Conservation (phyloP, 2,888 invertebrate genomes). For the Congeria kusceri region DNA sequence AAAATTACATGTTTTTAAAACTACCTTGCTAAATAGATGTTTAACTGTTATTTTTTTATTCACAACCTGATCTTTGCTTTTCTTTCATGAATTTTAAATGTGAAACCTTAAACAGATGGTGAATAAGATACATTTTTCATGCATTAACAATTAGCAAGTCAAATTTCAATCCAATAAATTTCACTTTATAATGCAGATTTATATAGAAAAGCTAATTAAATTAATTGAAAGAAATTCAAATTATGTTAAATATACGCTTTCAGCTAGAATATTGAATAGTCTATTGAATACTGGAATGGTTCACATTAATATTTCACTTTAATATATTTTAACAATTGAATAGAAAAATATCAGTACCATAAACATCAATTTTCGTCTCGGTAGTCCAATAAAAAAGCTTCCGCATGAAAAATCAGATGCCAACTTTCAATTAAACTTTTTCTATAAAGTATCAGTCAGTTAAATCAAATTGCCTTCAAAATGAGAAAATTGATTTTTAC, state of each 20-base stretch:
- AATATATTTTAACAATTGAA: constrained; percentile 8
- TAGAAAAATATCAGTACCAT: not conserved
- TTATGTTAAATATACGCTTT: constrained; percentile 8
- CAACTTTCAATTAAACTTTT: constrained; percentile 53
- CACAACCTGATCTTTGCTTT: not conserved
- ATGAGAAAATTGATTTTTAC: constrained; percentile 48
- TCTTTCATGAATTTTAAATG: not conserved
- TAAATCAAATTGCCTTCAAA: constrained; percentile 47
- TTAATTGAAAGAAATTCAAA: constrained; percentile 32
- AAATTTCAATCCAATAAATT: constrained; percentile 34
- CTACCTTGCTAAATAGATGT: too few species aligned
- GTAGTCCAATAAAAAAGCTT: too few species aligned
- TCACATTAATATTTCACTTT: constrained; percentile 11
- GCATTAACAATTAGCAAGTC: constrained; percentile 28
- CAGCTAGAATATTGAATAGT: not conserved
- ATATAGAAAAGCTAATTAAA: constrained; percentile 27
- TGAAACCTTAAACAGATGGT: not conserved
- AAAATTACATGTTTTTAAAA: too few species aligned
- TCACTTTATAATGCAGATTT: constrained; percentile 13
- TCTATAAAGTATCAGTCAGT: constrained; percentile 44
- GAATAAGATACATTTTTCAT: constrained; percentile 5
- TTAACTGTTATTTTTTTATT: not conserved
- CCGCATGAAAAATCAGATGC: constrained; percentile 29
- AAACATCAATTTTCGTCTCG: not conserved
- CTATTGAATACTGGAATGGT: not conserved